phyloP scores from a whole-genome alignment of 2,888 invertebrate species.

The Craniophora ligustri region DNA sequence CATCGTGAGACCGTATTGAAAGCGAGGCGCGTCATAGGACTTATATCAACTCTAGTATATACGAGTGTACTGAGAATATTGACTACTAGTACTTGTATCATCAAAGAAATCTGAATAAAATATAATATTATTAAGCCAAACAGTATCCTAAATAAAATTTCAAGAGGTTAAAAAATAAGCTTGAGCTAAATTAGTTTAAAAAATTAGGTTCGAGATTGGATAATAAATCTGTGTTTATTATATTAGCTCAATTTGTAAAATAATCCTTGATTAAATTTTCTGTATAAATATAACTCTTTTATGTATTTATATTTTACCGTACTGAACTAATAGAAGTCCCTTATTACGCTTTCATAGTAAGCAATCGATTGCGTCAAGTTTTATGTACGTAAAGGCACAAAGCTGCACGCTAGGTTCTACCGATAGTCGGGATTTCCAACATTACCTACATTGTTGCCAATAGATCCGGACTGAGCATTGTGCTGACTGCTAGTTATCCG shows the following conservation, averaged over 20 bases:
- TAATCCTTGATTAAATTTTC: too few relatives aligned
- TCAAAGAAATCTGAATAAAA: too few relatives aligned
- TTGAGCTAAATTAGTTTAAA: too few relatives aligned
- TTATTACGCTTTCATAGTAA: neutral
- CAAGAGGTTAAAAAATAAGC: too few relatives aligned
- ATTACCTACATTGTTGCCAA: conserved; percentile 31
- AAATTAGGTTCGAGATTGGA: too few relatives aligned
- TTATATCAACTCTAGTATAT: conserved; percentile 12
- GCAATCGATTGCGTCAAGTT: conserved; percentile 11
- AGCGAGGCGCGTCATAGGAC: conserved; percentile 38
- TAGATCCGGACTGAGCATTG: conserved; percentile 21
- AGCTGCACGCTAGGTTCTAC: neutral
- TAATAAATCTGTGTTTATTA: too few relatives aligned
- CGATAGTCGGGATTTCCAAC: conserved; percentile 4
- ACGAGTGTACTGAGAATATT: conserved; percentile 11
- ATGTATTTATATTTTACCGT: too few relatives aligned
- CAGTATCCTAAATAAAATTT: too few relatives aligned
- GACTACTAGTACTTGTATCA: conserved; percentile 2
- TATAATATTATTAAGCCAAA: too few relatives aligned
- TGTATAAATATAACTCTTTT: too few relatives aligned
- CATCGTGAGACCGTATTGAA: conserved; percentile 65
- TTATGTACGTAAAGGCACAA: neutral
- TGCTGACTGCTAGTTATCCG: conserved; percentile 19
- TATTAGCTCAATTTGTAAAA: too few relatives aligned
- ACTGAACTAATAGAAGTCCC: too few relatives aligned